These are phyloP conservation scores for Elegia similella DNA, from an alignment of 2,888 invertebrate genomes.

Conservation along the genomic window DNA sequence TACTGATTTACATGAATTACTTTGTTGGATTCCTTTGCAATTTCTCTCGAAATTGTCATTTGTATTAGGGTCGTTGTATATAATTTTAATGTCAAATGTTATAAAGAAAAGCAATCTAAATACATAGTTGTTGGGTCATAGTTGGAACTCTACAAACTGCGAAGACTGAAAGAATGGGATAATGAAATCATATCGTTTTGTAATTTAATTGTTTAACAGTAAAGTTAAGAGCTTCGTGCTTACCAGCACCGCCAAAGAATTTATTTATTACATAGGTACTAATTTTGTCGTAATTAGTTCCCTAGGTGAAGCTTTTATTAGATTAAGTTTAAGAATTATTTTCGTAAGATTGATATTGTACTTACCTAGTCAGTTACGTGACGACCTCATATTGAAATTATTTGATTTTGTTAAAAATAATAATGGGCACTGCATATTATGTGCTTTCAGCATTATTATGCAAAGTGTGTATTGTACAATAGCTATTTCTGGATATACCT, in stretches of 20 bases:
- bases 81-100: slow-evolving; percentile 60
- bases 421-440: not conserved
- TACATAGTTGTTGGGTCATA: slow-evolving; percentile 70
- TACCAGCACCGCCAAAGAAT: slow-evolving; percentile 53
- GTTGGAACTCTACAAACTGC: slow-evolving; percentile 74
- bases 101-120: slow-evolving; percentile 65
- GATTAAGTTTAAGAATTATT: slow-evolving; percentile 32
- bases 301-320: slow-evolving; percentile 43
- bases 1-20: slow-evolving; percentile 50
- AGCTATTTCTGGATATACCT: not conserved
- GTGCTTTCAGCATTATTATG: slow-evolving; percentile 1
- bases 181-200: slow-evolving; percentile 80
- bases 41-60: slow-evolving; percentile 57
- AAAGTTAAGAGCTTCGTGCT: slow-evolving; percentile 69
- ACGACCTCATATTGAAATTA: not conserved
- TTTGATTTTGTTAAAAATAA: not conserved
- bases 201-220: slow-evolving; percentile 72
- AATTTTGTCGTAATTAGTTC: slow-evolving; percentile 42
- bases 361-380: not conserved
- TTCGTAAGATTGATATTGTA: slow-evolving; percentile 17
- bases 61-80: slow-evolving; percentile 59
- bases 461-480: not conserved
- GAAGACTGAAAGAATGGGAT: slow-evolving; percentile 79
- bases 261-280: slow-evolving; percentile 43
- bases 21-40: slow-evolving; percentile 51